phyloP scores from a whole-genome alignment of 2,113 vertebrate genomes.

The Crotalus horridus region DNA sequence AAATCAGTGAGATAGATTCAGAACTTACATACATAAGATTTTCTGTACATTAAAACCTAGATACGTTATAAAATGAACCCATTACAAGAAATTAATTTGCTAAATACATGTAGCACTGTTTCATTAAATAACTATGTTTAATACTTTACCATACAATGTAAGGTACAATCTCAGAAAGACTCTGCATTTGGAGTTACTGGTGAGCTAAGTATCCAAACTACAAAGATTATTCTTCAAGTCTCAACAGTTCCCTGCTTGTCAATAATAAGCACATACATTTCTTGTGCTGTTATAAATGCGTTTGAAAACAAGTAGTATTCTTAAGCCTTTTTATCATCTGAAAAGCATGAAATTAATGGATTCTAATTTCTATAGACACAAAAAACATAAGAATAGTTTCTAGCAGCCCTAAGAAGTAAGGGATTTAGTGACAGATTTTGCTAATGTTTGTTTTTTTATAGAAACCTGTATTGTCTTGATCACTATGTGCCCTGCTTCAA shows the following conservation, averaged over 20 bases:
- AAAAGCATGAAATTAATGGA: slow-evolving; percentile 4
- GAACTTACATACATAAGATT: not conserved
- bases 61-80: slow-evolving; percentile 24
- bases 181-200: slow-evolving; percentile 27
- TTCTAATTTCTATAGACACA: slow-evolving; percentile 15
- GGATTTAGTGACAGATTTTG: not conserved
- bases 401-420: slow-evolving; percentile 13
- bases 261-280: not conserved
- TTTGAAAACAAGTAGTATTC: slow-evolving; percentile 21
- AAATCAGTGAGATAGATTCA: not conserved
- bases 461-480: not conserved
- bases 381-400: not conserved
- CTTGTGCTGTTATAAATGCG: not conserved
- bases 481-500: slow-evolving; percentile 19
- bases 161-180: slow-evolving; percentile 33
- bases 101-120: not conserved
- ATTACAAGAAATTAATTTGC: slow-evolving; percentile 33
- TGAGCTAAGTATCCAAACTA: slow-evolving; percentile 35
- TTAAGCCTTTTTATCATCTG: slow-evolving; percentile 9
- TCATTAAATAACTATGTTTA: slow-evolving; percentile 4
- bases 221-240: not conserved
- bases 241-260: slow-evolving; percentile 22
- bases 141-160: slow-evolving; percentile 20
- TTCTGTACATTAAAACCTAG: not conserved
- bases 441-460: slow-evolving; percentile 28